Percentiles rank a stretch among this genome's conserved stretches.
phyloP scores from a whole-genome alignment of 2,797 vertebrate genomes.

The Phataginus tricuspis region DNA sequence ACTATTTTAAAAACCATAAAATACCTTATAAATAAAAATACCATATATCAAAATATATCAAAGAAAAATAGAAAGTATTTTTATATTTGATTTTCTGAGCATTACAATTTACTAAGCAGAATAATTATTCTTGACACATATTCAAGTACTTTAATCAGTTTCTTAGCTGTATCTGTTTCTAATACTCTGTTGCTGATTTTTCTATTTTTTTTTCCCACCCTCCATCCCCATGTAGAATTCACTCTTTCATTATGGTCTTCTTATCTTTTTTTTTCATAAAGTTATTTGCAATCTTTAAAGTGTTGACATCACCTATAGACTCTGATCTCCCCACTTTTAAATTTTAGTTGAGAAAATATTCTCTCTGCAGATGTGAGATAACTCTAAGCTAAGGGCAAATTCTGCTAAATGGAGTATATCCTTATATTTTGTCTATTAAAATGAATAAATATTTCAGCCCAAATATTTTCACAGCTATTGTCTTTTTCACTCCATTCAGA shows the following conservation, averaged over 20 bases:
- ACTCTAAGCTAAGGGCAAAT: neutral
- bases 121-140: neutral
- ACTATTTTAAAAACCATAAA: neutral
- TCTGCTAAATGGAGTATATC: neutral
- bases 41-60: neutral
- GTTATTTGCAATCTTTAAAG: neutral
- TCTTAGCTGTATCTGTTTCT: slow-evolving; percentile 22
- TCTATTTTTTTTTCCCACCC: neutral
- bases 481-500: neutral
- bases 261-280: neutral
- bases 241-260: neutral
- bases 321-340: neutral
- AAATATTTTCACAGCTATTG: neutral
- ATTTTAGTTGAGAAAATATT: neutral
- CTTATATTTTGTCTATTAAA: neutral
- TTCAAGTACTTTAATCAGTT: slow-evolving; percentile 1
- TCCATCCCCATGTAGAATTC: neutral
- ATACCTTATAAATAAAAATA: neutral
- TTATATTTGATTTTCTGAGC: neutral
- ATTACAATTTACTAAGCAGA: neutral
- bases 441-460: neutral
- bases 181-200: neutral
- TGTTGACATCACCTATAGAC: neutral
- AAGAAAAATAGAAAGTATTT: neutral
- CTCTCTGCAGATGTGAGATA: neutral